These are phyloP conservation scores for Philypnodon macrostomus DNA, from an alignment of 2,797 vertebrate genomes.

Conservation along the genomic window DNA sequence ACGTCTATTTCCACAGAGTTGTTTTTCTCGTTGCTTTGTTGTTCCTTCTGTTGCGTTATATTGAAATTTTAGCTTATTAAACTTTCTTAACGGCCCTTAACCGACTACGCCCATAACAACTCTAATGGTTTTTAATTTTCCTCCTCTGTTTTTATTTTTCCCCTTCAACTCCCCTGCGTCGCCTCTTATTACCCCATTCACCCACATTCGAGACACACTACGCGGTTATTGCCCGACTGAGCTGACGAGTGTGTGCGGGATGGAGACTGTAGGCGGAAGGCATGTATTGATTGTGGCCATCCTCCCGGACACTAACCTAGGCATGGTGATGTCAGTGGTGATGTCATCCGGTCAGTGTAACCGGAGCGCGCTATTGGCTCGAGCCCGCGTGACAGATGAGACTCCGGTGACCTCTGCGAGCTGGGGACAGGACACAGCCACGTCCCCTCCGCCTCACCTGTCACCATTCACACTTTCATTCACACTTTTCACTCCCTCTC, in stretches of 20 bases:
- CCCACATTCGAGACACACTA: conserved; percentile 28
- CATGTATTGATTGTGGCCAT: conserved; percentile 59
- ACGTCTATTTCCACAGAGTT: conserved; percentile 35
- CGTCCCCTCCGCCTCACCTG: conserved; percentile 31
- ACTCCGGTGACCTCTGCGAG: conserved; percentile 65
- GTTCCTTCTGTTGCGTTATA: conserved; percentile 26
- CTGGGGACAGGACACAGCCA: conserved; percentile 54
- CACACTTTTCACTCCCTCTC: conserved; percentile 30
- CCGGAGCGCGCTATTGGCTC: conserved; percentile 75
- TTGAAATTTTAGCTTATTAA: conserved; percentile 44
- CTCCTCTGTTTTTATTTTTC: conserved; percentile 48
- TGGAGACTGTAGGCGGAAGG: conserved; percentile 41
- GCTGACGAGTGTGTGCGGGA: conserved; percentile 24
- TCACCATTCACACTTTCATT: conserved; percentile 16
- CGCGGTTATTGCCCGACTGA: conserved; percentile 41
- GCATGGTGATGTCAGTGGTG: conserved; percentile 72
- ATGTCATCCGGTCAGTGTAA: conserved; percentile 71
- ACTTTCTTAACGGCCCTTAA: conserved; percentile 43
- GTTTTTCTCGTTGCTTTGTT: conserved; percentile 24
- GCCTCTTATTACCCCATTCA: conserved; percentile 49
- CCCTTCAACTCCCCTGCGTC: conserved; percentile 42
- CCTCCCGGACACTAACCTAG: conserved; percentile 62
- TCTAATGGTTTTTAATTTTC: conserved; percentile 61
- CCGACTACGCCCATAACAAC: conserved; percentile 31
- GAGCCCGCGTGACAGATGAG: conserved; percentile 66